Base-by-base conservation (phyloP, 2,113 vertebrate genomes). In the Zapornia atra region DNA sequence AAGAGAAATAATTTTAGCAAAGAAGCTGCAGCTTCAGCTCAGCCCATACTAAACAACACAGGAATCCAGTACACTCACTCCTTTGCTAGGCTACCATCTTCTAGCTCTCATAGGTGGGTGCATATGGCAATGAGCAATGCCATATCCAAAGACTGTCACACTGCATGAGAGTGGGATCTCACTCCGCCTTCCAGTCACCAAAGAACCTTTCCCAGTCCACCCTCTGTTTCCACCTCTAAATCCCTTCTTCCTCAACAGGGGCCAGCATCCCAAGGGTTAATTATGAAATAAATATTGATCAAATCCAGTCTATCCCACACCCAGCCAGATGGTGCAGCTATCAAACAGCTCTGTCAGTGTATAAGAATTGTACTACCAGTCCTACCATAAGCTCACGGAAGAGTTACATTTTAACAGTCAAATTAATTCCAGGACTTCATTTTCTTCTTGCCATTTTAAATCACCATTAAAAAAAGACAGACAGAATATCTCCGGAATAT, bases 361-460 rank as follows among this genome's bases (percentile, higher is more conserved):
- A 2, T 16, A 86, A 53, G 66, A 94, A 96, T 77, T 38, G 40
- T 59, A 28, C 57, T 44, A 42, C 2, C 0, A 3, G 81, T 51
- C 46, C 80, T 18, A 48, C 33, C 0, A 0, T 31, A 86, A 53
- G 72, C 77, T 79, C 56, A 53, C 4, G 5, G 68, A 75, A 91
- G 92, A 94, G 36, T 86, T 91, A 89, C 28, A 38, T 42, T 83
- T 82, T 70, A 93, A 77, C 64, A 95, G 73, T 84, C 50, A 91
- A 81, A 96, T 94, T 94, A 64, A 95, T 96, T 93, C 95, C 53
- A 72, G 70, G 54, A 60, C 36, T 91, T 87, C 59, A 72, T 82
- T 92, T 91, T 94, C 77, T 96, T 94, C 88, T 91, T 89, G 65
- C 56, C 38, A 75, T 70, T 96, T 86, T 54, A 90, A 91, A 90